Conservation (phyloP, 1,140 invertebrate genomes). For the Eriocheir sinensis region DNA sequence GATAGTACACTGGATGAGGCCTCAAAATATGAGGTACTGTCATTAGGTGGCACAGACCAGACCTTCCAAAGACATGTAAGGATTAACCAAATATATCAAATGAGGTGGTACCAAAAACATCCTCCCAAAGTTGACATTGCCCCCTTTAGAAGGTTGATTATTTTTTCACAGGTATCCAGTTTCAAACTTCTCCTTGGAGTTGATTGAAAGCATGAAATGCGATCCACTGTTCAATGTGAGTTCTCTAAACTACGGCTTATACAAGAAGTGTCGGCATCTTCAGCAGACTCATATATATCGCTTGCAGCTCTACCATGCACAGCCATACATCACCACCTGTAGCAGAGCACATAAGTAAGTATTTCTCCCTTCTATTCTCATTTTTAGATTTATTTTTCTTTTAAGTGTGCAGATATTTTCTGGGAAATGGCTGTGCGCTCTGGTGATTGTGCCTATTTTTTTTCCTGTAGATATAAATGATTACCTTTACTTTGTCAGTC, state of each 20-base stretch:
- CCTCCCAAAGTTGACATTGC: no score
- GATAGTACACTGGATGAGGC: no score
- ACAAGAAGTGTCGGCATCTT: constrained; percentile 85
- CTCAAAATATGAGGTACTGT: no score
- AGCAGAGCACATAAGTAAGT: constrained; percentile 80
- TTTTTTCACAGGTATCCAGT: constrained; percentile 86
- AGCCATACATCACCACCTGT: constrained; percentile 87
- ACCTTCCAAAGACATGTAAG: no score
- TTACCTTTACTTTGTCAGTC: neutral
- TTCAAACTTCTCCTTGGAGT: constrained; percentile 90
- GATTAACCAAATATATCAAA: no score
- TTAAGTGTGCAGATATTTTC: neutral
- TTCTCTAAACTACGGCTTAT: constrained; percentile 88
- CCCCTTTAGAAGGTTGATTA: no score
- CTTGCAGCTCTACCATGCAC: constrained; percentile 87
- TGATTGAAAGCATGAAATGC: constrained; percentile 89
- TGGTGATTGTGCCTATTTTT: neutral
- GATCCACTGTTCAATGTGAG: constrained; percentile 91
- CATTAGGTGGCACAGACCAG: no score
- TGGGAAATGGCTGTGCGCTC: neutral
- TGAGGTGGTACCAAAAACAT: no score
- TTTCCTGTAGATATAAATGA: neutral
- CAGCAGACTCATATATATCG: constrained; percentile 85
- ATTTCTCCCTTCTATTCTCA: neutral
- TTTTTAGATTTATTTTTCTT: neutral